Percentiles rank a stretch among this genome's conserved stretches.
These are phyloP conservation scores for Drosophila ustulata DNA, from an alignment of 2,888 invertebrate genomes.

Conservation along the genomic window DNA sequence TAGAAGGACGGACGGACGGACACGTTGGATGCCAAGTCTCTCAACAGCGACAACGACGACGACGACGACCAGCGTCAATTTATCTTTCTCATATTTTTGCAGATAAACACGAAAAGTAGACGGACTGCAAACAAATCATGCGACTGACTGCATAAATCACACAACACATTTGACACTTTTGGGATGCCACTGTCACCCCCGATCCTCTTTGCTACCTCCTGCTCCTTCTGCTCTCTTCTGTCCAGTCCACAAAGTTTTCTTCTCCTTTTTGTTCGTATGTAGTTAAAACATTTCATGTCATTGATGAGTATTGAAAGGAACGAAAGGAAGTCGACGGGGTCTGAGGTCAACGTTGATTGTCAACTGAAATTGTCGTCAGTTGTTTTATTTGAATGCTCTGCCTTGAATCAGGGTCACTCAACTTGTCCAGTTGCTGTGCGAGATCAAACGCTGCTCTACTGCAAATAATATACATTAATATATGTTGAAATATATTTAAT, in stretches of 20 bases:
- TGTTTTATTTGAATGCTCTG: conserved; percentile 7
- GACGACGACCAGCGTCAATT: conserved; percentile 62
- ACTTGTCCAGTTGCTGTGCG: neutral
- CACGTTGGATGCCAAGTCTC: conserved; percentile 8
- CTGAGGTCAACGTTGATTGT: conserved; percentile 57
- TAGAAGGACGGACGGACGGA: conserved; percentile 13
- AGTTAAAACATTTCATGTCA: conserved; percentile 46
- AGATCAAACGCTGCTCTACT: neutral
- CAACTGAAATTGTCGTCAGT: conserved; percentile 35
- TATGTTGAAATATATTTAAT: too few relatives aligned
- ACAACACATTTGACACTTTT: conserved; percentile 83
- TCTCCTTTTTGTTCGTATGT: conserved; percentile 9
- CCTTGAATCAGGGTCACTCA: neutral
- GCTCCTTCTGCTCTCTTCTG: conserved; percentile 29
- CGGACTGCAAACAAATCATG: conserved; percentile 84
- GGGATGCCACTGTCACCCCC: conserved; percentile 66
- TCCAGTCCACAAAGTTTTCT: conserved; percentile 51
- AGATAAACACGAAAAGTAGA: conserved; percentile 82
- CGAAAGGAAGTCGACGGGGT: conserved; percentile 3
- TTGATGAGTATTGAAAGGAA: conserved; percentile 56
- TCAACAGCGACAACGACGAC: conserved; percentile 10
- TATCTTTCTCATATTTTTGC: conserved; percentile 82
- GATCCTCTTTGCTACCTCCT: neutral
- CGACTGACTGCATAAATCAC: conserved; percentile 84
- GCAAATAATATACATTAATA: neutral